Base-by-base conservation (phyloP, 2,113 vertebrate species). In the Brachyhypopomus gauderio region DNA sequence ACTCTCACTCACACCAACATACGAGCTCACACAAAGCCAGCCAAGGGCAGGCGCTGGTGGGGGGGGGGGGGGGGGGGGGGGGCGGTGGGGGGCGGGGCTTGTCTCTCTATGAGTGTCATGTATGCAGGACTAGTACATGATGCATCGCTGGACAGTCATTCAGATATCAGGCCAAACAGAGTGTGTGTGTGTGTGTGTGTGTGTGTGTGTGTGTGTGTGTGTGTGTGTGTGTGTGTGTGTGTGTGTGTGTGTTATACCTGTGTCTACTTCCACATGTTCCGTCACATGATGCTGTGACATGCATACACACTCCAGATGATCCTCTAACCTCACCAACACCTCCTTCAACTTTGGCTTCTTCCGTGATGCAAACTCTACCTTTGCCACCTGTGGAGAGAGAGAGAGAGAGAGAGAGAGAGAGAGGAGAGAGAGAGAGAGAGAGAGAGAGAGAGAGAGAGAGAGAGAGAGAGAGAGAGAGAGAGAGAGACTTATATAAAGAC, bases 301-400 rank as follows among this genome's bases (percentile, higher is more conserved):
- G 87, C 97, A 99, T 72, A 94, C 91, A 81, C 97, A 99, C 91
- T 98, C 97, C 94, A 97, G 92, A 89, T 99, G 97, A 89, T 99
- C 97, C 93, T 99, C 97, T 94, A 99, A 93, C 91, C 95, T 92
- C 90, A 99, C 96, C 88, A 97, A 95, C 86, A 99, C 97, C 92
- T 99, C 97, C 94, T 96, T 98, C 91, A 99, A 95, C 91, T 96
- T 97, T 78, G 97, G 95, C 91, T 91, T 97, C 93, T 96, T 96
- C 89, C 94, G 95, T 91, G 74, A 77, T 1, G 98, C 90, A 75
- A 98, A 99, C 89, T 98, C 97, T 93, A 99, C 96, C 94, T 99
- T 99, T 87, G 96, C 97, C 92, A 99, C 97, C 97, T 99, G 92
- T 9, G 62, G 19, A 45, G 22, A 70, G 38, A 67, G 75, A 78